Evolutionary conservation across 2,888 invertebrate genomes (phyloP).

Genomic region (Rhyacophila evoluta): DNA sequence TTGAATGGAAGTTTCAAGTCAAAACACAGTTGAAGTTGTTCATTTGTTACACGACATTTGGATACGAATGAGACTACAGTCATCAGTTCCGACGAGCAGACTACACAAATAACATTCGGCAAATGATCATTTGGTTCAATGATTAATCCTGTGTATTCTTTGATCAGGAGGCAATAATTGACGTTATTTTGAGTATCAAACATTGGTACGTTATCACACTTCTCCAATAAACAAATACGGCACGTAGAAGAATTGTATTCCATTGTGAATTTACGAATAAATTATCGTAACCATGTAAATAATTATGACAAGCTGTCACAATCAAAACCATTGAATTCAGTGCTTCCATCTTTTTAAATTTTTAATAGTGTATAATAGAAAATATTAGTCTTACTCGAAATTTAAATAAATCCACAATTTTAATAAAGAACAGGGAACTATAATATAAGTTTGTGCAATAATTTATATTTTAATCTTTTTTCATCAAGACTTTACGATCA

Average conservation of each 20-base stretch:
- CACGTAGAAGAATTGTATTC: constrained; percentile 29
- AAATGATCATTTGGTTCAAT: constrained; percentile 35
- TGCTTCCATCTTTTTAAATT: no score
- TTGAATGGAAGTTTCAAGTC: constrained; percentile 30
- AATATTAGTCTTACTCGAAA: no score
- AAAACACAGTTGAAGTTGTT: constrained; percentile 26
- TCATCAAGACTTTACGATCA: no score
- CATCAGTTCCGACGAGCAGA: constrained; percentile 35
- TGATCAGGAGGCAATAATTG: constrained; percentile 41
- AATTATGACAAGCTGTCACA: background rate
- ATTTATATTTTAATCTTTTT: no score
- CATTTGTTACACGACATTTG: constrained; percentile 30
- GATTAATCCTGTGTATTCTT: constrained; percentile 36
- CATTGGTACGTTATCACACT: constrained; percentile 22
- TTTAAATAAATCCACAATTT: no score
- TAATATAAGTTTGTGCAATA: no score
- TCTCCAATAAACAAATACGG: constrained; percentile 38
- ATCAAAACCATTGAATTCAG: no score
- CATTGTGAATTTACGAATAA: background rate
- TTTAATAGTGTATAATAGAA: no score
- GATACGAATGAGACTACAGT: constrained; percentile 32
- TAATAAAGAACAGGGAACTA: no score
- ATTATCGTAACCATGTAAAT: background rate
- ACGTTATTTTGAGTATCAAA: constrained; percentile 27
- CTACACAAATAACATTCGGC: constrained; percentile 36